phyloP scores from a whole-genome alignment of 2,113 vertebrate species.

The Oncorhynchus kisutch region DNA sequence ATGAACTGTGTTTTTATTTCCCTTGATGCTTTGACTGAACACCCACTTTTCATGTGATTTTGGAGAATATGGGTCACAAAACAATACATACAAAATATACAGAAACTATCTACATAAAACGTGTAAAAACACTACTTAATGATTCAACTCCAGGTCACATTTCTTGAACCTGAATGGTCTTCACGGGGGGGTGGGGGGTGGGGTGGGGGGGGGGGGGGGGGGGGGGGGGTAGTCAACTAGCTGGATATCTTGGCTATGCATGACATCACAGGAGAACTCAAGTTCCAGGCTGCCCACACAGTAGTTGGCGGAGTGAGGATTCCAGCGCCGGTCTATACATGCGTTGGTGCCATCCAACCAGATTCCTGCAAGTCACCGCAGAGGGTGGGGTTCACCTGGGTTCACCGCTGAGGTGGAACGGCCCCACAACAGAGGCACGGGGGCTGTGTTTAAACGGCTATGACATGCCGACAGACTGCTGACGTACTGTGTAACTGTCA shows the following conservation, averaged over 20 bases:
- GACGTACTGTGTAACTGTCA: slow-evolving; percentile 1
- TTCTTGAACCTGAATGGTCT: no score
- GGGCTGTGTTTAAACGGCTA: slow-evolving; percentile 36
- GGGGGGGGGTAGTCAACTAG: neutral
- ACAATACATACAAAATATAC: no score
- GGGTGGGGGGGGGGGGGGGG: no score
- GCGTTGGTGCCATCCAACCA: slow-evolving; percentile 68
- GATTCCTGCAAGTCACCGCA: slow-evolving; percentile 58
- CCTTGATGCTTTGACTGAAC: no score
- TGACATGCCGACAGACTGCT: slow-evolving; percentile 38
- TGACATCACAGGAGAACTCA: slow-evolving; percentile 67
- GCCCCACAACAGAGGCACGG: slow-evolving; percentile 25
- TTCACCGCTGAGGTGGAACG: slow-evolving; percentile 46
- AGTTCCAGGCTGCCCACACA: slow-evolving; percentile 48
- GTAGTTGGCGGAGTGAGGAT: slow-evolving; percentile 52
- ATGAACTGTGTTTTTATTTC: no score
- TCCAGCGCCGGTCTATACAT: slow-evolving; percentile 74
- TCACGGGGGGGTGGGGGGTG: no score
- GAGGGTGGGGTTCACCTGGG: slow-evolving; percentile 48
- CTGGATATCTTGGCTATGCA: slow-evolving; percentile 5
- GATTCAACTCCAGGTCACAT: no score
- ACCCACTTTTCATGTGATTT: no score
- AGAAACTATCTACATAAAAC: no score
- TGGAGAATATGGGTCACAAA: no score
- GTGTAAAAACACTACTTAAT: no score